Evolutionary conservation across 2,888 invertebrate species (phyloP).

Genomic region (Orgyia antiqua): DNA sequence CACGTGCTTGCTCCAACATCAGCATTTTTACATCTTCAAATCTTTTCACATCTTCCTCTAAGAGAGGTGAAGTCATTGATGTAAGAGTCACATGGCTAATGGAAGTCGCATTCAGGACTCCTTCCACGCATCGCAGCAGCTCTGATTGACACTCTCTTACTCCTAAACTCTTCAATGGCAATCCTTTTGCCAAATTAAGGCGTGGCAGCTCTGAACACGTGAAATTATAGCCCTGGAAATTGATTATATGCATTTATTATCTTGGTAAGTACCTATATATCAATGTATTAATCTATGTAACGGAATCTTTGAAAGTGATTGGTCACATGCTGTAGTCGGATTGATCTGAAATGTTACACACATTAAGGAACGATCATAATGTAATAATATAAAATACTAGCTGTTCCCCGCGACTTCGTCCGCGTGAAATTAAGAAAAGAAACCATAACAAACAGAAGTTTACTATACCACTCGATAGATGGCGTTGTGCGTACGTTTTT

Average conservation of each 20-base stretch:
- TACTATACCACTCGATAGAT: no score
- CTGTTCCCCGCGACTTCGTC: no score
- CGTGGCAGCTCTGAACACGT: slow-evolving; percentile 12
- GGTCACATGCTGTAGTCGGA: no score
- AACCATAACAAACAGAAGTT: no score
- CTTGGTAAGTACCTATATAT: no score
- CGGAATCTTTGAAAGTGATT: no score
- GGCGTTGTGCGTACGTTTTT: no score
- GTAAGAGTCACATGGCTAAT: slow-evolving; percentile 1
- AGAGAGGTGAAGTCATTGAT: neutral
- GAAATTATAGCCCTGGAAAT: slow-evolving; percentile 13
- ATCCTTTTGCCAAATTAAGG: slow-evolving; percentile 10
- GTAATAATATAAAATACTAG: no score
- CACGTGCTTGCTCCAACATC: slow-evolving; percentile 5
- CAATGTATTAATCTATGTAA: no score
- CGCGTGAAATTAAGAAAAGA: no score
- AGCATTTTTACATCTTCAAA: slow-evolving; percentile 8
- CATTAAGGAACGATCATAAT: no score
- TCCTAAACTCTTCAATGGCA: slow-evolving; percentile 3
- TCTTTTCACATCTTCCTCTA: slow-evolving; percentile 3
- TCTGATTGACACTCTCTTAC: slow-evolving; percentile 6
- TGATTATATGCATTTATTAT: neutral
- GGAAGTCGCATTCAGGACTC: slow-evolving; percentile 1
- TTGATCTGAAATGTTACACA: no score
- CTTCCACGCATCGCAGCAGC: slow-evolving; percentile 8